Evolutionary conservation across 2,113 vertebrate genomes (phyloP).

Genomic region (Microcebus tavaratra): DNA sequence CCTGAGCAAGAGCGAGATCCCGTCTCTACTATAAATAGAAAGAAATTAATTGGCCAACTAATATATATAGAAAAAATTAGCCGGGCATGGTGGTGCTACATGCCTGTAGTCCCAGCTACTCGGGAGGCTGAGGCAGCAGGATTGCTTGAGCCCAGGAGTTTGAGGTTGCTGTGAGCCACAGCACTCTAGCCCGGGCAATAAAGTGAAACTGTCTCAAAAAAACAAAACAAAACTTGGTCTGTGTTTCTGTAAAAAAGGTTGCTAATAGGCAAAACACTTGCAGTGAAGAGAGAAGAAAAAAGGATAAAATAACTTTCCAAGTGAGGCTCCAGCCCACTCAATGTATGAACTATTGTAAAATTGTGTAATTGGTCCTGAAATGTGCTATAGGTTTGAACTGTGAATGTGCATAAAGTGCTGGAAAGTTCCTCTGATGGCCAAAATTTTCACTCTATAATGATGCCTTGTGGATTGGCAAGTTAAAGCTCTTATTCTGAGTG

Average conservation of each 20-base stretch:
- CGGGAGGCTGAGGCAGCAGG: too few species aligned
- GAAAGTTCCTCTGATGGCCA: neutral
- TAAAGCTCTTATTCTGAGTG: neutral
- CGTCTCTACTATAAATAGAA: too few species aligned
- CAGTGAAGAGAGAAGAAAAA: neutral
- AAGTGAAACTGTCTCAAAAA: too few species aligned
- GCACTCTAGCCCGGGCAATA: too few species aligned
- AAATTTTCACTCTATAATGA: neutral
- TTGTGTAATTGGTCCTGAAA: neutral
- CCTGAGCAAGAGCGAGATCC: too few species aligned
- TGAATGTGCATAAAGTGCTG: neutral
- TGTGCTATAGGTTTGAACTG: neutral
- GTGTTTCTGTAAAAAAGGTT: too few species aligned
- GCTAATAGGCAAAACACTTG: neutral
- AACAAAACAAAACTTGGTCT: neutral
- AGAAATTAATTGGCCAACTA: too few species aligned
- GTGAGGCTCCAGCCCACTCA: neutral
- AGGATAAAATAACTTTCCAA: neutral
- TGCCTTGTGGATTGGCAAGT: neutral
- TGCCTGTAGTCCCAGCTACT: too few species aligned
- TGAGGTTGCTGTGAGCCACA: too few species aligned
- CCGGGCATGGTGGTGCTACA: too few species aligned
- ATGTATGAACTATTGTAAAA: neutral
- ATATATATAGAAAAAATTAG: too few species aligned
- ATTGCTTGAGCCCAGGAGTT: too few species aligned